These are phyloP conservation scores for Danionella dracula DNA, from an alignment of 2,797 vertebrate genomes.

Conservation along the genomic window DNA sequence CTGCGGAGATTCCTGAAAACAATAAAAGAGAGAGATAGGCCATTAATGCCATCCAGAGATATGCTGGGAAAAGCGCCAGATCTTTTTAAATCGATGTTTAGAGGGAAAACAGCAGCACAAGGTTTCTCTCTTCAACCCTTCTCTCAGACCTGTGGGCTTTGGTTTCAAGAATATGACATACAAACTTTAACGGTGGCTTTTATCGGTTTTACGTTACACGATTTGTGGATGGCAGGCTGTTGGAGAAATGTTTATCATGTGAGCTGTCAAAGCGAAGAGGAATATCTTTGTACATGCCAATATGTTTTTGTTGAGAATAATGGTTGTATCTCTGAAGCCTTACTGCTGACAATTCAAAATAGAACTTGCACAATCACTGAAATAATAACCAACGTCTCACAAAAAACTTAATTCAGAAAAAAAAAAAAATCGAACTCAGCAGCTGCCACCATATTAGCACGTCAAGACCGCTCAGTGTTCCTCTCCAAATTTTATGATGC, in stretches of 20 bases:
- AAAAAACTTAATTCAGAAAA: background rate
- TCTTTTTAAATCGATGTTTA: conserved; percentile 65
- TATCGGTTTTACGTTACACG: background rate
- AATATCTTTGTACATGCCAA: conserved; percentile 21
- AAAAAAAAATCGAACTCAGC: background rate
- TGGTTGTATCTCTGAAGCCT: background rate
- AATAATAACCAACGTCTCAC: background rate
- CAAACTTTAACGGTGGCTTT: conserved; percentile 19
- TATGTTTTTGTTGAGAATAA: background rate
- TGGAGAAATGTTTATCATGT: conserved; percentile 36
- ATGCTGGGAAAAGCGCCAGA: conserved; percentile 65
- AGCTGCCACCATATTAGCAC: conserved; percentile 8
- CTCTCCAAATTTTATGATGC: background rate
- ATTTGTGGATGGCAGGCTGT: conserved; percentile 36
- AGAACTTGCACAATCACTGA: background rate
- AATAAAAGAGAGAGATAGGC: conserved; percentile 63
- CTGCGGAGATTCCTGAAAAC: conserved; percentile 65
- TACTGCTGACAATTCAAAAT: no score
- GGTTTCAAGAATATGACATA: conserved; percentile 33
- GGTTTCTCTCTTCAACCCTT: conserved; percentile 1
- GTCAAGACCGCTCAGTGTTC: conserved; percentile 8
- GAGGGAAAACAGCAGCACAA: conserved; percentile 59
- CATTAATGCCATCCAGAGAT: conserved; percentile 63
- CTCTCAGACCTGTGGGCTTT: conserved; percentile 20
- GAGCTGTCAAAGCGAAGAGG: conserved; percentile 35